Conservation (phyloP, 1,140 invertebrate genomes). For the Atta cephalotes region DNA sequence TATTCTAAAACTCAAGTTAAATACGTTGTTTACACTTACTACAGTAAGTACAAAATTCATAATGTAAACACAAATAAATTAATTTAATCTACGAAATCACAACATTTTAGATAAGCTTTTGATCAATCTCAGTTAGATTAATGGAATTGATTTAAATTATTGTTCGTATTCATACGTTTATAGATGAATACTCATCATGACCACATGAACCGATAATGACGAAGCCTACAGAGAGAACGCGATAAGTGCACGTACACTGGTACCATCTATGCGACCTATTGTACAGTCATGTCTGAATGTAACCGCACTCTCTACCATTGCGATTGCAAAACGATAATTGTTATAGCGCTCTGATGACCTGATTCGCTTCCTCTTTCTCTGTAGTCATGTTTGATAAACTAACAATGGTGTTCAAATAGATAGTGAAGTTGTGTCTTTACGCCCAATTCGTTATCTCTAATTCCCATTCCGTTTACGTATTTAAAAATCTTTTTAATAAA, state of each 20-base stretch:
- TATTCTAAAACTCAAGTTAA: not conserved
- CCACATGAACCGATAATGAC: not conserved
- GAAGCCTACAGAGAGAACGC: slow-evolving; percentile 8
- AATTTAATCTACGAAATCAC: not conserved
- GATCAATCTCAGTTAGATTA: not conserved
- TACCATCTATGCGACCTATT: slow-evolving; percentile 30
- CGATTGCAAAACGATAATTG: slow-evolving; percentile 49
- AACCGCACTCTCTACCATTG: slow-evolving; percentile 48
- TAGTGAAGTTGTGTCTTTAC: not conserved
- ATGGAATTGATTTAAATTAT: not conserved
- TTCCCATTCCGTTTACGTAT: not conserved
- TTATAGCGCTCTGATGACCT: not conserved
- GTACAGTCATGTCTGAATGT: slow-evolving; percentile 53
- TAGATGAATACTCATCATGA: not conserved
- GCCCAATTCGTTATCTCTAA: not conserved
- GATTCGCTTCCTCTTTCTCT: not conserved
- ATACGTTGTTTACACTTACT: not conserved
- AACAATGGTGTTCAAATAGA: slow-evolving; percentile 14
- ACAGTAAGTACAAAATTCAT: not conserved
- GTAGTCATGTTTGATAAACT: slow-evolving; percentile 4
- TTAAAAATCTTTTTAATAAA: not conserved
- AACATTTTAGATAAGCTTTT: not conserved
- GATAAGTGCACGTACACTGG: slow-evolving; percentile 5
- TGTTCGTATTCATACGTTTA: slow-evolving; percentile 5
- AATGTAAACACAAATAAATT: not conserved